Conservation (phyloP, 2,888 invertebrate genomes). For the Drosophila fulvimacula region DNA sequence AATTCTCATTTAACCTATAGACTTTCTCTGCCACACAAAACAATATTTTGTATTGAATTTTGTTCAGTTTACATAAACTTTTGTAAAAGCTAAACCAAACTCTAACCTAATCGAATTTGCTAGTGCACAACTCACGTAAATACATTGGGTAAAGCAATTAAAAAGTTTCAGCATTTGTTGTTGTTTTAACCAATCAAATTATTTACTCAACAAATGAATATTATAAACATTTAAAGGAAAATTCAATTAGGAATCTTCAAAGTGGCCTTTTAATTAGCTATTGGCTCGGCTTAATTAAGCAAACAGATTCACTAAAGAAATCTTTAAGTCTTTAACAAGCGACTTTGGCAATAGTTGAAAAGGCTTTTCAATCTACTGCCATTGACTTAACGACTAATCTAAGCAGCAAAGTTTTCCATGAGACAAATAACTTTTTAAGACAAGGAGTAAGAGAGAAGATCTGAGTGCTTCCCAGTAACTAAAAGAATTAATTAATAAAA, state of each 20-base stretch:
- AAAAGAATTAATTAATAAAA: too few species aligned
- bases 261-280: not conserved
- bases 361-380: not conserved
- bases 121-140: not conserved
- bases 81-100: not conserved
- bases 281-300: not conserved
- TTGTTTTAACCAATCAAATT: not conserved
- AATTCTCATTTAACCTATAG: too few species aligned
- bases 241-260: not conserved
- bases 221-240: not conserved
- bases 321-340: not conserved
- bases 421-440: not conserved
- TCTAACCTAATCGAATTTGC: not conserved
- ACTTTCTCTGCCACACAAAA: not conserved
- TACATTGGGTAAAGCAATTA: constrained; percentile 1
- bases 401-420: not conserved
- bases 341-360: not conserved
- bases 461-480: too few species aligned
- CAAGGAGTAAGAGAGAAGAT: too few species aligned
- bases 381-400: not conserved
- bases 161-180: not conserved
- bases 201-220: not conserved
- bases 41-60: not conserved
- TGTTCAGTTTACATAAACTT: not conserved
- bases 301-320: not conserved